These are phyloP conservation scores for Gnathonemus echidnorhynchus DNA, from an alignment of 2,113 vertebrate genomes.

Conservation along the genomic window DNA sequence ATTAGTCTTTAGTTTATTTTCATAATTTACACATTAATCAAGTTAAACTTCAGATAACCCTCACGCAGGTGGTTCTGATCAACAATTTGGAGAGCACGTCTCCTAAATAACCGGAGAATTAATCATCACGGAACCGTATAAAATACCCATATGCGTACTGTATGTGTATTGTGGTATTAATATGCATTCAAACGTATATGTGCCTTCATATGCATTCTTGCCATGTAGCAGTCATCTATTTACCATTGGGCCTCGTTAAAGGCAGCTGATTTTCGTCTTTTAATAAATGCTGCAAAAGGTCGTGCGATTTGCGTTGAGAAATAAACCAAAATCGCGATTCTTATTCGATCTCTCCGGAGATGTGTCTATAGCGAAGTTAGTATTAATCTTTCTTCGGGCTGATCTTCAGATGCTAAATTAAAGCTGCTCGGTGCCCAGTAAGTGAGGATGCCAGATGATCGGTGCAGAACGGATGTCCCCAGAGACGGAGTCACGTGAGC, in stretches of 20 bases:
- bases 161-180: background rate
- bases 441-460: slow-evolving; percentile 97
- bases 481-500: slow-evolving; percentile 90
- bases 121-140: background rate
- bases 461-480: slow-evolving; percentile 89
- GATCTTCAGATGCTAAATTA: slow-evolving; percentile 93
- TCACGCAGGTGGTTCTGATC: background rate
- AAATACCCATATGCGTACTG: background rate
- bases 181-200: background rate
- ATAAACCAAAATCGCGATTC: slow-evolving; percentile 13
- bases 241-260: background rate
- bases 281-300: background rate
- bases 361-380: slow-evolving; percentile 47
- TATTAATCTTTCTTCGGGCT: slow-evolving; percentile 69
- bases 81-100: slow-evolving; percentile 10
- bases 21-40: slow-evolving; percentile 3
- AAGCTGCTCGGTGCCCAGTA: slow-evolving; percentile 97
- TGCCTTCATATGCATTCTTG: background rate
- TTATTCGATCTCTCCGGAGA: slow-evolving; percentile 16
- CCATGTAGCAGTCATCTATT: background rate
- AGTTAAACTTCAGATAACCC: background rate
- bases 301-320: background rate
- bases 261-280: background rate
- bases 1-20: slow-evolving; percentile 8
- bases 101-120: slow-evolving; percentile 1